A percentile compares a stretch with the other conserved stretches of the same genome.
Evolutionary conservation across 2,888 invertebrate species (phyloP).

Genomic region (Thecocarcelia acutangulata): DNA sequence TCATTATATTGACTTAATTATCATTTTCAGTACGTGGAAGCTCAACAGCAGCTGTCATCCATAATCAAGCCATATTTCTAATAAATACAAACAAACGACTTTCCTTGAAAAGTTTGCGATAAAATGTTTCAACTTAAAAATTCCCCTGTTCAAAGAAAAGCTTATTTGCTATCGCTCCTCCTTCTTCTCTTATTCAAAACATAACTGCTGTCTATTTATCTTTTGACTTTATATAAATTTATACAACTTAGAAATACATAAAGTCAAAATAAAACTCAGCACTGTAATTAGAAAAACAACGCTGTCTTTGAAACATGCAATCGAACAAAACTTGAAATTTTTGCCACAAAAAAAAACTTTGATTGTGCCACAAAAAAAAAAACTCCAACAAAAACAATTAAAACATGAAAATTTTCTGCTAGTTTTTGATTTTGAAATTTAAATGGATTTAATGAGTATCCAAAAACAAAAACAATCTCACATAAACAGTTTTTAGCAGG

Average conservation of each 20-base stretch:
- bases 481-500: constrained; percentile 8
- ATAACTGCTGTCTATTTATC: constrained; percentile 22
- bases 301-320: constrained; percentile 60
- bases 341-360: constrained; percentile 7
- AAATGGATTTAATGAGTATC: constrained; percentile 45
- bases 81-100: no score
- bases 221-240: constrained; percentile 1
- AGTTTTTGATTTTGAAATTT: constrained; percentile 43
- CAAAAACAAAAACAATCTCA: constrained; percentile 5
- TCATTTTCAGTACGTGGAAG: no score
- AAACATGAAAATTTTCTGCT: constrained; percentile 24
- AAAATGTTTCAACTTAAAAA: background rate
- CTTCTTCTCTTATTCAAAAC: constrained; percentile 22
- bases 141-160: constrained; percentile 4
- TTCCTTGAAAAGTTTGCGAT: no score
- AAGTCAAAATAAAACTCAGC: constrained; percentile 2
- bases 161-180: constrained; percentile 21
- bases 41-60: no score
- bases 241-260: constrained; percentile 28
- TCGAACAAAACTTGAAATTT: constrained; percentile 21
- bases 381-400: constrained; percentile 49
- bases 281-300: constrained; percentile 26
- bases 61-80: no score
- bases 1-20: no score
- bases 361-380: constrained; percentile 21